Base-by-base conservation (phyloP, 2,888 invertebrate species). In the Leptopilina syphax region DNA sequence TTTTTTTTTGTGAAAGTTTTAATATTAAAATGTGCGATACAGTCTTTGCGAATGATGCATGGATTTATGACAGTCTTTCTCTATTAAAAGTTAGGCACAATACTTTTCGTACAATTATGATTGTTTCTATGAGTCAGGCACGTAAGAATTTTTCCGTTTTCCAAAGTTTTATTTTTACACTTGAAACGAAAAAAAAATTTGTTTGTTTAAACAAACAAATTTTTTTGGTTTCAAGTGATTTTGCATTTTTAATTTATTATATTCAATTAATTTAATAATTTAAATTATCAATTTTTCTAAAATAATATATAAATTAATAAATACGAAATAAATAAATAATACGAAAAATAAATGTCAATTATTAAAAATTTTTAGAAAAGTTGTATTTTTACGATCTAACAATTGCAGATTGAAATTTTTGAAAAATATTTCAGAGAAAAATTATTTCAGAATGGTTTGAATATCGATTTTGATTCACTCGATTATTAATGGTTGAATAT, bases 101-200 rank as follows among this genome's bases (percentile, higher is more conserved):
- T 57, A 57, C 34, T 34, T 73, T 73, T 73, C 41, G 57, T 73
- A 73, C 8, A 73, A 73, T 13, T 73, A 73, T 73, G 73, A 73
- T 73, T 73, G 73, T 73, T 73, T 73, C 73, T 73, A 73, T 24
- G 73, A 57, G 57, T 57, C 18, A 73, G 73, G 73, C 73, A 73
- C 73, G 73, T 57, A 73, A 73, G 34, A 73, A 34, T 63, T 57
- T 34, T 57, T 57, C 54, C 27, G 54, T 47, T 54, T 54, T 50
- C 27, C 9, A 50, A 70, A 50, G 12, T 18, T 50, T 10, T 50
- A 50, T 10, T 50, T 12, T 10, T 47, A 47, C 1, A 47, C 47
- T 8, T 50, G 9, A 47, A 9, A 47, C 47, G 3, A 47, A 47
- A 47, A 18, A 7, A 47, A 47, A 47, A 47, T 47, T 47, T 47